These are phyloP conservation scores for Drosophila arawakana DNA, from an alignment of 1,140 invertebrate species.

Conservation along the genomic window DNA sequence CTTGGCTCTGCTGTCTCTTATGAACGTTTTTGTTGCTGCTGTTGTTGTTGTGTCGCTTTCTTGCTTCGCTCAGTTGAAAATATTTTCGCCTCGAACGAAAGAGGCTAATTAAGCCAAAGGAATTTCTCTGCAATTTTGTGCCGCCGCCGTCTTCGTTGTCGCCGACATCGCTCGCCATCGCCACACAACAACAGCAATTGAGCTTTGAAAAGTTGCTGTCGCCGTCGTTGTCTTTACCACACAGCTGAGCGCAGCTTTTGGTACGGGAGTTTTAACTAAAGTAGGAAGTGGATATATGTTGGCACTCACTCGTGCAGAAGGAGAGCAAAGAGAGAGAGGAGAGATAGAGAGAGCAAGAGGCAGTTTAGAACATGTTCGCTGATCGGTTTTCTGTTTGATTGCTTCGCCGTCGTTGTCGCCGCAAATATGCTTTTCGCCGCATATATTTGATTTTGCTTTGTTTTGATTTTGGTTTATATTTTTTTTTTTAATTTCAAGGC, in stretches of 20 bases:
- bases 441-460: conserved; percentile 66
- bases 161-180: conserved; percentile 8
- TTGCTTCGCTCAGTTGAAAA: conserved; percentile 80
- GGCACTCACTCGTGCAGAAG: neutral
- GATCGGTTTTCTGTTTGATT: conserved; percentile 54
- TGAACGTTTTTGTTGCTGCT: conserved; percentile 35
- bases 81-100: conserved; percentile 81
- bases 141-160: conserved; percentile 13
- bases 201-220: conserved; percentile 76
- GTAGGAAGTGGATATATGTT: conserved; percentile 54
- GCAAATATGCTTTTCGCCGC: conserved; percentile 51
- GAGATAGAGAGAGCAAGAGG: conserved; percentile 15
- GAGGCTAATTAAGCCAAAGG: conserved; percentile 82
- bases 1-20: neutral
- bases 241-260: conserved; percentile 67
- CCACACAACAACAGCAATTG: conserved; percentile 60
- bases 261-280: conserved; percentile 25
- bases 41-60: conserved; percentile 75
- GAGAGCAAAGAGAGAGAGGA: neutral
- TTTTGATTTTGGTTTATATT: conserved; percentile 29
- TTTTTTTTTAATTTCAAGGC: conserved; percentile 74
- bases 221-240: conserved; percentile 33
- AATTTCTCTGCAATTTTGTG: conserved; percentile 80
- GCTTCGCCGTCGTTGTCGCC: conserved; percentile 29
- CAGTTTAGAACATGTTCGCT: conserved; percentile 56